These are phyloP conservation scores for Diorhabda elongata DNA, from an alignment of 1,140 invertebrate species.

Conservation along the genomic window DNA sequence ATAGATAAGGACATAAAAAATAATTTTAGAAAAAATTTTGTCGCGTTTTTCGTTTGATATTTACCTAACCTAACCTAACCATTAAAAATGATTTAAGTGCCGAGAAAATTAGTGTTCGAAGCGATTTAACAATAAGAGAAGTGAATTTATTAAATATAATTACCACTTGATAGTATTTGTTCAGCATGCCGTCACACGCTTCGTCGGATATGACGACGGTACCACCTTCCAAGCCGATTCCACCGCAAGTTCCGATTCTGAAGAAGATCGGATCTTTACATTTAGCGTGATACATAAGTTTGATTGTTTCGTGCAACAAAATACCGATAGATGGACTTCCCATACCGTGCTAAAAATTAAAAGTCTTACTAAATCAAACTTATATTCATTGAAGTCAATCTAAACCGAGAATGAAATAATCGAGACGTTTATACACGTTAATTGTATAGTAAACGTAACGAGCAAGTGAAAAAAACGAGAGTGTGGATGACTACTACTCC, in stretches of 20 bases:
- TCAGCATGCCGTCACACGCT: conserved; percentile 63
- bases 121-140: no score
- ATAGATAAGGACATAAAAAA: conserved; percentile 12
- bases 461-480: no score
- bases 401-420: no score
- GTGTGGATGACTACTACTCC: no score
- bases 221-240: conserved; percentile 68
- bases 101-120: no score
- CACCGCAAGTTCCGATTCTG: conserved; percentile 78
- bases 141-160: conserved; percentile 20
- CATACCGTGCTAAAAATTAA: conserved; percentile 70
- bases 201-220: conserved; percentile 70
- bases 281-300: conserved; percentile 71
- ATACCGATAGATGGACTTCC: conserved; percentile 76
- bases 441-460: no score
- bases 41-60: no score
- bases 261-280: conserved; percentile 72
- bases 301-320: conserved; percentile 76
- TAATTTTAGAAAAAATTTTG: background rate
- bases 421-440: background rate
- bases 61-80: no score
- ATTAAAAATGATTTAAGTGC: no score
- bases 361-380: background rate
- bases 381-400: background rate
- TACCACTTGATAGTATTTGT: conserved; percentile 63